Evolutionary conservation across 2,797 vertebrate species (phyloP), one percentile per base, ranked within the genome.

Genomic region (Leptoclinus maculatus): DNA sequence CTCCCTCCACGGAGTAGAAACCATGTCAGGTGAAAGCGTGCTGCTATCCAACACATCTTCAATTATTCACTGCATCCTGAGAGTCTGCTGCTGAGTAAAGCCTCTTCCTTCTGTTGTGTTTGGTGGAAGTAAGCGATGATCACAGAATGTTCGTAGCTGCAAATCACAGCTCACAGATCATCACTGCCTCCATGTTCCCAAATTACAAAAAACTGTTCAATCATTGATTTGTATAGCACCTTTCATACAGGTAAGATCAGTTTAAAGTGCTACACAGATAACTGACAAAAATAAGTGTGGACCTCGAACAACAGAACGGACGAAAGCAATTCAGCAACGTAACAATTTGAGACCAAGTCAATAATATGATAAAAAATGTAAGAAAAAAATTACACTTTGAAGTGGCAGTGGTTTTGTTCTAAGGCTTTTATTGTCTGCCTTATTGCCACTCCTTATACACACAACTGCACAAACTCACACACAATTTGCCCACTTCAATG

Each of bases 11-110:
- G 7, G 32, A 67, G 53, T 21, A 36, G 27, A 49, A 69, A 57
- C 41, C 16, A 23, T 47, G 62, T 71, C 63, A 66, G 43, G 21
- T 57, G 51, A 80, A 74, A 66, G 25, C 39, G 21, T 36, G 45
- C 53, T 41, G 63, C 60, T 49, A 74, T 83, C 75, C 71, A 79
- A 87, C 78, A 80, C 75, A 74, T 78, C 76, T 79, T 93, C 60
- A 90, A 89, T 91, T 87, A 91, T 93, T 91, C 67, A 92, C 64
- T 54, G 38, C 21, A 36, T 43, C 63, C 64, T 54, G 51, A 70
- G 23, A 32, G 59, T 60, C 49, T 69, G 68, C 34, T 66, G 71
- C 70, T 45, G 64, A 68, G 43, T 49, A 27, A 51, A 51, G n/a
- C 47, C 10, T 49, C 58, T 23, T 14, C 47, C 19, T 29, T 43